phyloP scores from a whole-genome alignment of 2,797 vertebrate species.

The Pachyuromys duprasi region DNA sequence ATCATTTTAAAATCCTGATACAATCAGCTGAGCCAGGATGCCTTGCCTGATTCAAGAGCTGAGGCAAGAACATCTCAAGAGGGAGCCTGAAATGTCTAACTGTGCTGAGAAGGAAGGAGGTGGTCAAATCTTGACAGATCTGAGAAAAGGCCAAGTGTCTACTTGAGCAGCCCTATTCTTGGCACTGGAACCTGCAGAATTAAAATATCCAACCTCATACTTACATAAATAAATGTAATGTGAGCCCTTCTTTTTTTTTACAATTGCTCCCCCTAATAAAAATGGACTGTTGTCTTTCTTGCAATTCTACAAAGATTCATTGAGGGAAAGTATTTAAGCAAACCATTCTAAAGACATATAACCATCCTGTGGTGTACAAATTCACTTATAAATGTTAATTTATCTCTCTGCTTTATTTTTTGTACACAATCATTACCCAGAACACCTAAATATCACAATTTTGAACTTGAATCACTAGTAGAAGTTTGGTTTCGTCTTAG shows the following conservation, averaged over 20 bases:
- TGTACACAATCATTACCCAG: neutral
- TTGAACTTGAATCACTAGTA: neutral
- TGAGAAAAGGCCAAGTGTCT: neutral
- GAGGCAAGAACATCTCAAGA: neutral
- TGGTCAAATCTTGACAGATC: neutral
- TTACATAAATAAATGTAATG: neutral
- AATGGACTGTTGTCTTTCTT: neutral
- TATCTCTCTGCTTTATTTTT: neutral
- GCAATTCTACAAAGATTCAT: neutral
- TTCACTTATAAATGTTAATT: neutral
- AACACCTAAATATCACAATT: conserved; percentile 13
- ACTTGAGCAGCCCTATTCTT: neutral
- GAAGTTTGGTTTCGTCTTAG: neutral
- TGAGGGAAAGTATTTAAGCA: neutral
- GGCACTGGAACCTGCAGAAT: neutral
- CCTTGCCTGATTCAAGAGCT: neutral
- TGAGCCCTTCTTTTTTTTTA: neutral
- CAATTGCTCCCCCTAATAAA: neutral
- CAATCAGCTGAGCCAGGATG: neutral
- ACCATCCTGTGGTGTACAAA: neutral
- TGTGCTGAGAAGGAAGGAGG: neutral
- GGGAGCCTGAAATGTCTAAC: neutral
- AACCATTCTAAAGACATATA: neutral
- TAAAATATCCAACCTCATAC: neutral
- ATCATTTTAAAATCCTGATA: neutral